Evolutionary conservation across 1,140 invertebrate genomes (phyloP).

Genomic region (Meloidogyne chitwoodi): DNA sequence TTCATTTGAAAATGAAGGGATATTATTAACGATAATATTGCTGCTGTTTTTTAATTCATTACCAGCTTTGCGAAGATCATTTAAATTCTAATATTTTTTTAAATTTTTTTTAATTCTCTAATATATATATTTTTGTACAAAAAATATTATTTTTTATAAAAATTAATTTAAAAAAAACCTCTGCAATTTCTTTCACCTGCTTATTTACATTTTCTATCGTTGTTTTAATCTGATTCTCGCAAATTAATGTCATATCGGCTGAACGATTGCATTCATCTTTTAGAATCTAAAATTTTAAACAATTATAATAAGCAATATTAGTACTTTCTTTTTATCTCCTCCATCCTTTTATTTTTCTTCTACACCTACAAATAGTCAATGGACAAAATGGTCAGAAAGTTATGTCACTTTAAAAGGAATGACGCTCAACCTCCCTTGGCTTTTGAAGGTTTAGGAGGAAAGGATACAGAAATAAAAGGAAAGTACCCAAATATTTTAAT

Average conservation of each 20-base stretch:
- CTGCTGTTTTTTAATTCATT: neutral
- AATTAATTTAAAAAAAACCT: neutral
- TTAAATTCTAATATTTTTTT: neutral
- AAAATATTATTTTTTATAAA: no score
- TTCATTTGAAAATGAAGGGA: neutral
- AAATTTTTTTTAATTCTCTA: no score
- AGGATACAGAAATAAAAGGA: no score
- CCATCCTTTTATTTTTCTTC: no score
- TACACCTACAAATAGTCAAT: no score
- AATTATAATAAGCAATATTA: neutral
- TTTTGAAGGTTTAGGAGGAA: no score
- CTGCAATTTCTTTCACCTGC: constrained; percentile 9
- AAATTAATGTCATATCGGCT: neutral
- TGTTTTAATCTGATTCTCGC: neutral
- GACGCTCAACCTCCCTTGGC: no score
- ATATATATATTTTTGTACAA: no score
- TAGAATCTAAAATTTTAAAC: neutral
- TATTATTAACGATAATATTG: neutral
- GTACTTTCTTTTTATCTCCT: no score
- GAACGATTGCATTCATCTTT: neutral
- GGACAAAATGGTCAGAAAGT: no score
- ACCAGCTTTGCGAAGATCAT: neutral
- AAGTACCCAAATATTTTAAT: neutral
- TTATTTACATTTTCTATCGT: constrained; percentile 2
- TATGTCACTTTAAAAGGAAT: neutral